Evolutionary conservation across 2,113 vertebrate species (phyloP).

Genomic region (Lophochroa leadbeateri): DNA sequence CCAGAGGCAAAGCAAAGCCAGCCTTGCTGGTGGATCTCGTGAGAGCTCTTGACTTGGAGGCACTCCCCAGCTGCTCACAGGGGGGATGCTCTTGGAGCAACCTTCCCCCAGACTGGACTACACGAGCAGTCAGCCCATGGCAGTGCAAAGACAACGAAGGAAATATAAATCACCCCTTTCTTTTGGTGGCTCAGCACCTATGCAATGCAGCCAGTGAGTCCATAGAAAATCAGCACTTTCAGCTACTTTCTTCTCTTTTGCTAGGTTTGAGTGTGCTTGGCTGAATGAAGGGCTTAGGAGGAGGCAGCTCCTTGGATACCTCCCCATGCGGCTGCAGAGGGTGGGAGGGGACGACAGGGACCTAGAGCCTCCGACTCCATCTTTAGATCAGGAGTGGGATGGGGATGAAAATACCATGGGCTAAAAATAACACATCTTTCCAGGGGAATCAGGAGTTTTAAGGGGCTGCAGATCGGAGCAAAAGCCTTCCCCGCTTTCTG

Average conservation of each 20-base stretch:
- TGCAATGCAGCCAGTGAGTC: background rate
- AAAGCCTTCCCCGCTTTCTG: background rate
- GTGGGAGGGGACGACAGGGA: conserved; percentile 24
- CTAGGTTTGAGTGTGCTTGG: background rate
- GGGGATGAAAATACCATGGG: conserved; percentile 6
- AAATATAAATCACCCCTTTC: background rate
- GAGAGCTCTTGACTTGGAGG: background rate
- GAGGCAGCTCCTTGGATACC: conserved; percentile 33
- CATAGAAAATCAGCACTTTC: background rate
- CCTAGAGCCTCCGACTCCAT: conserved; percentile 14
- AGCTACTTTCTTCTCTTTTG: background rate
- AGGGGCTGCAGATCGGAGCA: background rate
- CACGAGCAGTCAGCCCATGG: background rate
- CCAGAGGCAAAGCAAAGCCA: background rate
- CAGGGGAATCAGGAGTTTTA: background rate
- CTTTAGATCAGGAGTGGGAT: conserved; percentile 54
- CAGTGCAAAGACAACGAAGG: background rate
- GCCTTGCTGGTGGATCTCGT: background rate
- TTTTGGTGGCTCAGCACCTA: background rate
- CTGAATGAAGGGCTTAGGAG: background rate
- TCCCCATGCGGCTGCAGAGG: background rate
- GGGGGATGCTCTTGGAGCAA: background rate
- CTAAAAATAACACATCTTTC: background rate
- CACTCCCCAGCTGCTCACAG: background rate
- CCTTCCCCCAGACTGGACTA: background rate